phyloP scores from a whole-genome alignment of 2,888 invertebrate genomes.

The Plagiodera versicolora region DNA sequence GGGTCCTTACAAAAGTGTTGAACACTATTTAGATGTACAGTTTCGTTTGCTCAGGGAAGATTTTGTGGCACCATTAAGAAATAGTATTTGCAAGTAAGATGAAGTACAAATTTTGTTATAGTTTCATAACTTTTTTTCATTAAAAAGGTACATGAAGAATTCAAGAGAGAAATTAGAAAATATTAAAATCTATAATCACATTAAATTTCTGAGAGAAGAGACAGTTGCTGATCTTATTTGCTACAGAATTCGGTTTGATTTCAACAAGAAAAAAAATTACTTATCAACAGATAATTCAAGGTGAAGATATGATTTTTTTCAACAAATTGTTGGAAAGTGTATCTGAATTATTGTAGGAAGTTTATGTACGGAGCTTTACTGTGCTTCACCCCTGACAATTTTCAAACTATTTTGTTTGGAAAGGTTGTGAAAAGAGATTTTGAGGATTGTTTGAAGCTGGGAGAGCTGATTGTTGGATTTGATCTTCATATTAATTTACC shows the following conservation, averaged over 20 bases:
- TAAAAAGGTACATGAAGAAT: conserved; percentile 32
- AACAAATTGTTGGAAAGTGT: no score
- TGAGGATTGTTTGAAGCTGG: conserved; percentile 55
- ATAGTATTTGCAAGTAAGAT: conserved; percentile 59
- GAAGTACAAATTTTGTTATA: no score
- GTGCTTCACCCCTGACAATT: conserved; percentile 70
- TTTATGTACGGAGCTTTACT: conserved; percentile 74
- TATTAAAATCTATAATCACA: conserved; percentile 7
- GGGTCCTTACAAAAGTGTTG: conserved; percentile 65
- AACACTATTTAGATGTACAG: conserved; percentile 79
- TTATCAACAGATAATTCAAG: conserved; percentile 57
- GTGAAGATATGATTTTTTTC: background rate
- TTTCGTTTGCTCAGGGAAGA: conserved; percentile 79
- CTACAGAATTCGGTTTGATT: conserved; percentile 33
- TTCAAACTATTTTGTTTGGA: conserved; percentile 69
- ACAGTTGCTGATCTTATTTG: conserved; percentile 32
- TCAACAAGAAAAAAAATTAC: conserved; percentile 33
- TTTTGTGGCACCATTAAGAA: conserved; percentile 71
- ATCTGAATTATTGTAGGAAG: conserved; percentile 55
- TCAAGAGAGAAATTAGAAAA: conserved; percentile 27
- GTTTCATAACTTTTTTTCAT: no score
- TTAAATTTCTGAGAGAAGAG: conserved; percentile 28
- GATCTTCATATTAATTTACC: conserved; percentile 16
- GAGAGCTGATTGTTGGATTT: conserved; percentile 57
- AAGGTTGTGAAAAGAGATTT: conserved; percentile 65